These are phyloP conservation scores for Bryconaethiops microstoma DNA, from an alignment of 2,797 vertebrate species.

Conservation along the genomic window DNA sequence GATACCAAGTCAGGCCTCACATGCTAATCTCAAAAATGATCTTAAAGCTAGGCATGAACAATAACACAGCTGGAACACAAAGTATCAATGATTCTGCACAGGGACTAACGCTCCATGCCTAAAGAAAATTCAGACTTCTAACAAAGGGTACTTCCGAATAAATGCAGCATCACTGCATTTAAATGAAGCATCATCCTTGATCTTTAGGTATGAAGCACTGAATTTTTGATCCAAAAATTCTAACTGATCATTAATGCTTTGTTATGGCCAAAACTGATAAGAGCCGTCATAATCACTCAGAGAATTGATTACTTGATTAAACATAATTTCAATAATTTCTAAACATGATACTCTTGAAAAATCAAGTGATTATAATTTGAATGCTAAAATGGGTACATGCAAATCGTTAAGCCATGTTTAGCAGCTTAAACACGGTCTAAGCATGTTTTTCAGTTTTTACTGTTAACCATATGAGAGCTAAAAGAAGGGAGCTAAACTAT, in stretches of 20 bases:
- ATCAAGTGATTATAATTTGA: too few species aligned
- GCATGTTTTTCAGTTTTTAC: too few species aligned
- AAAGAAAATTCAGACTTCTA: neutral
- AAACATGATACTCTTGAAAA: too few species aligned
- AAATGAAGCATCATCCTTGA: neutral
- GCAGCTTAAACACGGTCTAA: too few species aligned
- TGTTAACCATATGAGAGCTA: too few species aligned
- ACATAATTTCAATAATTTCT: too few species aligned
- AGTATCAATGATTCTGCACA: neutral
- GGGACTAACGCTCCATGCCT: too few species aligned
- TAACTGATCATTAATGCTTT: neutral
- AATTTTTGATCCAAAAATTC: neutral
- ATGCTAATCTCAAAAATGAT: neutral
- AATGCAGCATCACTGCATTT: neutral
- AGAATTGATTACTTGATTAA: too few species aligned
- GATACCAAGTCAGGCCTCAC: neutral
- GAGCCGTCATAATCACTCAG: too few species aligned
- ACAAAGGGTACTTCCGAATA: neutral
- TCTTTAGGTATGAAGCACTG: neutral
- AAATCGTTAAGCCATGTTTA: too few species aligned
- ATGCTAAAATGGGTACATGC: too few species aligned
- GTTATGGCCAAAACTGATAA: neutral
- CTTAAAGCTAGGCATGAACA: constrained; percentile 3
- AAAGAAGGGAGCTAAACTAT: too few species aligned
- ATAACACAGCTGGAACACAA: neutral